phyloP scores from a whole-genome alignment of 1,140 invertebrate species.

The Drosophila insularis region DNA sequence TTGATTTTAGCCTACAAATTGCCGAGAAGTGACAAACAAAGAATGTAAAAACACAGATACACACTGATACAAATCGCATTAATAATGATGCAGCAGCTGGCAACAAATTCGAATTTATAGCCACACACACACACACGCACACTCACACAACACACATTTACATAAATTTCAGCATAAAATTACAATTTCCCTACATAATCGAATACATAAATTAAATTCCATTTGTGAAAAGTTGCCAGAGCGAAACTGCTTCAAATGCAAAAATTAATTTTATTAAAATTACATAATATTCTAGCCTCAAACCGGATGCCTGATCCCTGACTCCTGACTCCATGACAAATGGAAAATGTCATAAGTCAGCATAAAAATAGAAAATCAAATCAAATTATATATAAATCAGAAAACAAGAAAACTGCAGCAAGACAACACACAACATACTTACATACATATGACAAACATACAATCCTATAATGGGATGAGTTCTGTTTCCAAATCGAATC shows the following conservation, averaged over 20 bases:
- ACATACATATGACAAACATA: no score
- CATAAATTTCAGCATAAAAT: conserved; percentile 1
- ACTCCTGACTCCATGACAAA: conserved; percentile 8
- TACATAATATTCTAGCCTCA: not conserved
- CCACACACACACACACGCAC: not conserved
- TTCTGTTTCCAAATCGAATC: not conserved
- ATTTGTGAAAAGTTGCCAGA: conserved; percentile 19
- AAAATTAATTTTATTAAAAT: conserved; percentile 70
- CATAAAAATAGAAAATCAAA: conserved; percentile 56
- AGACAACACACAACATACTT: conserved; percentile 5
- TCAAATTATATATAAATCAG: conserved; percentile 40
- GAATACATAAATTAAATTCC: conserved; percentile 57
- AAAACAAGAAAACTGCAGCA: conserved; percentile 39
- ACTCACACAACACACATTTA: conserved; percentile 2
- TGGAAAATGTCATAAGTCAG: conserved; percentile 50
- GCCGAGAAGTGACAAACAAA: conserved; percentile 24
- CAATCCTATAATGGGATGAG: conserved; percentile 3
- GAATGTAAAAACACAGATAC: not conserved
- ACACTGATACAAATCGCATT: conserved; percentile 18
- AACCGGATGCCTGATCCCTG: not conserved
- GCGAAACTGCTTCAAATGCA: conserved; percentile 47
- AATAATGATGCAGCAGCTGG: conserved; percentile 42
- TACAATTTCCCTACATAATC: conserved; percentile 26
- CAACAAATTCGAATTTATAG: conserved; percentile 40
- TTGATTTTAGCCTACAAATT: conserved; percentile 53